Evolutionary conservation across 2,113 vertebrate genomes (phyloP).

Genomic region (Esox niger): DNA sequence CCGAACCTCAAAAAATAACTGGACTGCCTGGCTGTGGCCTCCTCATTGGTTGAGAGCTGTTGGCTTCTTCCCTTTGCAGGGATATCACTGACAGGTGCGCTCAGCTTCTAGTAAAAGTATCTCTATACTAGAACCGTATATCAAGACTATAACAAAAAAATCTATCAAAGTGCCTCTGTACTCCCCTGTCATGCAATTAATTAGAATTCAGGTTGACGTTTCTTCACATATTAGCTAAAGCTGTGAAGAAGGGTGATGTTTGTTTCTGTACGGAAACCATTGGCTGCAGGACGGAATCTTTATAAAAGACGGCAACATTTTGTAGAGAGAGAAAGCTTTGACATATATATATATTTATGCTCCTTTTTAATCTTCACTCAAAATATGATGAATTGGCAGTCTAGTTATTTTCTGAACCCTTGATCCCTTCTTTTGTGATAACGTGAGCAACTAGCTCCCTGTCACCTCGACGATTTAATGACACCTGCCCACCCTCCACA

Average conservation of each 20-base stretch:
- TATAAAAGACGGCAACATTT: slow-evolving; percentile 62
- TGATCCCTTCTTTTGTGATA: no score
- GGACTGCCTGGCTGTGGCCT: slow-evolving; percentile 73
- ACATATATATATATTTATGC: slow-evolving; percentile 75
- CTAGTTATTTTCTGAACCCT: slow-evolving; percentile 77
- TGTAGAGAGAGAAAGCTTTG: slow-evolving; percentile 55
- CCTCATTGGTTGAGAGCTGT: no score
- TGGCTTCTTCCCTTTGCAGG: slow-evolving; percentile 66
- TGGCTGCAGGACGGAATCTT: slow-evolving; percentile 58
- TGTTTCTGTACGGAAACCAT: slow-evolving; percentile 54
- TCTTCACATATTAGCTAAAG: slow-evolving; percentile 68
- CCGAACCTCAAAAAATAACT: slow-evolving; percentile 76
- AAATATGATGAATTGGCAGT: slow-evolving; percentile 70
- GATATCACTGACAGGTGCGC: slow-evolving; percentile 46
- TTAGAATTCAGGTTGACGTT: slow-evolving; percentile 69
- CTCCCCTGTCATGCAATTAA: slow-evolving; percentile 72
- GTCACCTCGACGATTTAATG: slow-evolving; percentile 55
- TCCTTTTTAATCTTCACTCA: slow-evolving; percentile 69
- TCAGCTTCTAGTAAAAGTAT: slow-evolving; percentile 57
- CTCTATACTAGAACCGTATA: slow-evolving; percentile 63
- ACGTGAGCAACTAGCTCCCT: slow-evolving; percentile 55
- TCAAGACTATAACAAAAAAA: slow-evolving; percentile 61
- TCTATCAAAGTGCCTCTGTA: slow-evolving; percentile 75
- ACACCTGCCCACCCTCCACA: slow-evolving; percentile 40
- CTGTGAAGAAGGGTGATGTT: slow-evolving; percentile 51